Evolutionary conservation across 2,888 invertebrate genomes (phyloP).

Genomic region (Hofmannophila pseudospretella): DNA sequence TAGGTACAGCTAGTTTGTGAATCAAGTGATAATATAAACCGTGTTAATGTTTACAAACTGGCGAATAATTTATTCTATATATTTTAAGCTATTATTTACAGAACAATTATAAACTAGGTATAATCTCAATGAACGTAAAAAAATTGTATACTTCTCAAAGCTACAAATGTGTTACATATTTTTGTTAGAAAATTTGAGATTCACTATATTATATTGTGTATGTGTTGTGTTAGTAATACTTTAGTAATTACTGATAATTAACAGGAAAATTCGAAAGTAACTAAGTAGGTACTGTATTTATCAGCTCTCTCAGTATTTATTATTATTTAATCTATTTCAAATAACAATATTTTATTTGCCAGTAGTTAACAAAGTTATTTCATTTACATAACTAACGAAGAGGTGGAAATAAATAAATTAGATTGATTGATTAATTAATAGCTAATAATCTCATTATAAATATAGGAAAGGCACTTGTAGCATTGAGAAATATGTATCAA

Average conservation of each 20-base stretch:
- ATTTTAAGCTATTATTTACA: constrained; percentile 63
- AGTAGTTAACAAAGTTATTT: no score
- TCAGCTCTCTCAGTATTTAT: no score
- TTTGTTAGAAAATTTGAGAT: no score
- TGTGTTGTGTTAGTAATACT: no score
- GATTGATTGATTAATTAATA: neutral
- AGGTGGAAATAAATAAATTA: no score
- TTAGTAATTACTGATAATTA: no score
- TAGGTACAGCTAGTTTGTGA: constrained; percentile 1
- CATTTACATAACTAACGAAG: no score
- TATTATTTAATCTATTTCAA: no score
- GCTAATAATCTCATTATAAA: constrained; percentile 28
- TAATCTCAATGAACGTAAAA: constrained; percentile 70
- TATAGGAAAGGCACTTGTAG: constrained; percentile 35
- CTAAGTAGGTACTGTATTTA: no score
- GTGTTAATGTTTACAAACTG: constrained; percentile 47
- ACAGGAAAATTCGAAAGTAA: no score
- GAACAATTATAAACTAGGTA: constrained; percentile 55
- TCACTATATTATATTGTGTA: no score
- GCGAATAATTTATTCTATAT: constrained; percentile 50
- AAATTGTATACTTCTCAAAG: constrained; percentile 52
- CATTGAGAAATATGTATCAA: constrained; percentile 55
- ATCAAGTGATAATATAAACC: constrained; percentile 12
- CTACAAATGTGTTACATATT: constrained; percentile 32
- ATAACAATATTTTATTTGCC: no score